Percentiles rank a stretch among this genome's conserved stretches.
Evolutionary conservation across 2,888 invertebrate genomes (phyloP).

Genomic region (Parascotia fuliginaria): DNA sequence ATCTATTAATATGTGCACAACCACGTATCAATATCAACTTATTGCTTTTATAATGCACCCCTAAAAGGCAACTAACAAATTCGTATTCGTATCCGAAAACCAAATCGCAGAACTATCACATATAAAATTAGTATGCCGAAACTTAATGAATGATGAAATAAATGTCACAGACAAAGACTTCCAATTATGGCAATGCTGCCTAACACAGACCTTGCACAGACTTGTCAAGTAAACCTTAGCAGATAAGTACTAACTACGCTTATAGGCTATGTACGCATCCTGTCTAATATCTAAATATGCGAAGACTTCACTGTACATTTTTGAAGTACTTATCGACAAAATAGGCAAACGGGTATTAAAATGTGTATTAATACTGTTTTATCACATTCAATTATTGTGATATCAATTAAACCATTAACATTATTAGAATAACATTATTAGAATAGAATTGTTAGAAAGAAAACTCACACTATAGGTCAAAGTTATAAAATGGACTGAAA

Average conservation of each 20-base stretch:
- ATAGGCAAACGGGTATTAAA: neutral
- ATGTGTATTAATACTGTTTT: neutral
- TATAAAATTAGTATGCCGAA: constrained; percentile 19
- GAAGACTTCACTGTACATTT: constrained; percentile 3
- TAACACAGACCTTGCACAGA: constrained; percentile 29
- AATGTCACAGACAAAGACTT: neutral
- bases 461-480: too few relatives aligned
- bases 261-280: constrained; percentile 12
- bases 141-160: constrained; percentile 8
- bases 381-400: neutral
- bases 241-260: constrained; percentile 21
- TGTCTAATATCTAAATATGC: constrained; percentile 7
- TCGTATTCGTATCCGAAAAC: too few relatives aligned
- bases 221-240: constrained; percentile 31
- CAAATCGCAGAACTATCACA: too few relatives aligned
- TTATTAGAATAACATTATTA: too few relatives aligned
- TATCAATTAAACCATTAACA: too few relatives aligned
- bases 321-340: neutral
- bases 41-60: constrained; percentile 13
- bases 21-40: constrained; percentile 3
- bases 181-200: constrained; percentile 4
- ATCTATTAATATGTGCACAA: neutral
- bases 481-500: too few relatives aligned
- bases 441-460: too few relatives aligned
- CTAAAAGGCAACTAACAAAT: constrained; percentile 24